Evolutionary conservation across 1,140 invertebrate species (phyloP), one percentile per base, ranked within the genome.

Genomic region (Trypoxylus dichotomus): DNA sequence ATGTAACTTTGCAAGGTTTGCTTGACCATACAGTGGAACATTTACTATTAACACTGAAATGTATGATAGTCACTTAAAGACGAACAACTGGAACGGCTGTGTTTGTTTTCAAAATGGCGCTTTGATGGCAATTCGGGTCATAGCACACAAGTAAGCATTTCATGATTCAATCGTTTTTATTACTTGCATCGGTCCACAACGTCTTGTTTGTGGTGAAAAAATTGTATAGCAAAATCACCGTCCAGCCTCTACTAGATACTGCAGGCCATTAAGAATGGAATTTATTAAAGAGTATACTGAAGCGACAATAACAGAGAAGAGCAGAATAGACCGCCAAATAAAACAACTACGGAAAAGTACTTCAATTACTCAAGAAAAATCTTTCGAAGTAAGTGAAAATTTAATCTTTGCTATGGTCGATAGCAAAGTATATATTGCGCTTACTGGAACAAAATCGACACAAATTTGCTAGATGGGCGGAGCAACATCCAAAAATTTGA

Each of bases 161-260:
- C 54, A 60, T 63, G 60, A 76, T 29, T 13, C 21, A 5, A n/a
- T 27, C 21, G 29, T 63, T 63, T 76, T 76, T n/a, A 7, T 63
- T 37, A 76, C 42, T 5, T 63, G 54, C 47, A 63, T 76, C 63
- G 75, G 58, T 10, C 54, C 75, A n/a, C 43, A 60, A 37, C 75
- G 32, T 15, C 75, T 76, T 63, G 29, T 32, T 25, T 63, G 74
- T 58, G 25, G 11, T 29, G 29, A 76, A 1, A 76, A 32, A 60
- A 76, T 76, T 15, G 1, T 76, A n/a, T 76, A 27, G 43, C 54
- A 76, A 76, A 76, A 76, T 47, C 75, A 43, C 29, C 47, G 54
- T 76, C 75, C 54, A 11, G n/a, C n/a, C n/a, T n/a, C n/a, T n/a
- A n/a, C n/a, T n/a, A n/a, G n/a, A n/a, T n/a, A n/a, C n/a, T n/a